Evolutionary conservation across 2,888 invertebrate genomes (phyloP), one percentile per base, ranked within the genome.

Genomic region (Agrotis clavis): DNA sequence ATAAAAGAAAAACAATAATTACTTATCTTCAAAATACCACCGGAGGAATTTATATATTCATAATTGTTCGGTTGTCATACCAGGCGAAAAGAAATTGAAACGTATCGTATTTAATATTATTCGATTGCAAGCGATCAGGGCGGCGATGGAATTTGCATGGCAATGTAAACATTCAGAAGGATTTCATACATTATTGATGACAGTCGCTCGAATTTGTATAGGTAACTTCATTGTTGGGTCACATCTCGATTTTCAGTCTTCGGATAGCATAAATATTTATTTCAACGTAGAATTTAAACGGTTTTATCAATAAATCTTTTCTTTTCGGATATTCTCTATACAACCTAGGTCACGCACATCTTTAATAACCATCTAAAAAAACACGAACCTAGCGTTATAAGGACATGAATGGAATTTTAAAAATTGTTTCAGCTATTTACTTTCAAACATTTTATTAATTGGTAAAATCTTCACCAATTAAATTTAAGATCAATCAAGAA

Each of bases 11-110:
- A 21, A 50, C 14, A 50, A 4, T 16, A 14, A 65, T 35, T 51
- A 48, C 54, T 53, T 53, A 11, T 66, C 60, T 13, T 62, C 25
- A 62, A 48, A n/a, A n/a, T 9, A 18, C 14, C 25, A 47, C n/a
- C 50, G 14, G 30, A 50, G 35, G 45, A 59, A 70, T 78, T 74
- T 78, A 79, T 79, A 53, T 73, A 76, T 83, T 81, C 76, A 83
- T 83, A 75, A 74, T 81, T 76, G 51, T 25, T 63, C 57, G 63
- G 41, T 63, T 53, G 45, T 21, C 54, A 35, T 81, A 86, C 86
- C 71, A 84, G 85, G 85, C 74, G 61, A 71, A 65, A 77, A 85
- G 67, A 76, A 79, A 79, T 70, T 62, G 50, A 72, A 82, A 82
- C 71, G 71, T 82, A 62, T 68, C 35, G 41, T 51, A 62, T 64